Evolutionary conservation across 2,797 vertebrate genomes (phyloP).

Genomic region (Cynopterus sphinx): DNA sequence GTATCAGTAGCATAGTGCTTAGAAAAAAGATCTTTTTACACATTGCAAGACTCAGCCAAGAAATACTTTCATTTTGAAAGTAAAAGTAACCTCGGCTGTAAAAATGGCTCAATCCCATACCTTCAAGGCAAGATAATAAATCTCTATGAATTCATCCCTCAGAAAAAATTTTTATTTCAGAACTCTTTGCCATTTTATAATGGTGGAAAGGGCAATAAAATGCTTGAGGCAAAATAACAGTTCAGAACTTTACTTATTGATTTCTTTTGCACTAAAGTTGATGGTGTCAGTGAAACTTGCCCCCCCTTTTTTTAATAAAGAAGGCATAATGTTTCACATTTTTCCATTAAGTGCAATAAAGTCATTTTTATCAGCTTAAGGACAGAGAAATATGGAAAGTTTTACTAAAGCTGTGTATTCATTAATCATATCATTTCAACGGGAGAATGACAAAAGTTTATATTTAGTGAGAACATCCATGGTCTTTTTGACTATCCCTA

Average conservation of each 20-base stretch:
- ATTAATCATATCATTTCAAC: constrained; percentile 44
- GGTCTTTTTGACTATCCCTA: neutral
- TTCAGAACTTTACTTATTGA: constrained; percentile 50
- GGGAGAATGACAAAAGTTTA: neutral
- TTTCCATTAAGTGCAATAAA: constrained; percentile 1
- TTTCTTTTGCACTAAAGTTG: constrained; percentile 48
- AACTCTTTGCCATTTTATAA: constrained; percentile 73
- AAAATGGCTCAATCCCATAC: constrained; percentile 64
- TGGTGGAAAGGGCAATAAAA: constrained; percentile 55
- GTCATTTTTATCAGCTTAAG: neutral
- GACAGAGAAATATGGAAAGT: neutral
- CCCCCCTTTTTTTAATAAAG: constrained; percentile 5
- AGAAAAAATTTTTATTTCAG: constrained; percentile 73
- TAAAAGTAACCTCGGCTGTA: constrained; percentile 64
- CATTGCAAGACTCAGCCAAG: constrained; percentile 35
- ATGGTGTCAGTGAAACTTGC: constrained; percentile 41
- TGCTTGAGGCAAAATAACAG: constrained; percentile 57
- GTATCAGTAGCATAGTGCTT: constrained; percentile 4
- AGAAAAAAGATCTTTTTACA: constrained; percentile 39
- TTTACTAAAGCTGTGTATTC: neutral
- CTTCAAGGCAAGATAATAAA: constrained; percentile 71
- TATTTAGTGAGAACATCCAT: neutral
- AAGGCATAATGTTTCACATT: neutral
- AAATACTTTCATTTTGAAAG: constrained; percentile 64
- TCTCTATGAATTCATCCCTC: constrained; percentile 69